Conservation (phyloP, 2,888 invertebrate species). For the Xanthorhoe designata region DNA sequence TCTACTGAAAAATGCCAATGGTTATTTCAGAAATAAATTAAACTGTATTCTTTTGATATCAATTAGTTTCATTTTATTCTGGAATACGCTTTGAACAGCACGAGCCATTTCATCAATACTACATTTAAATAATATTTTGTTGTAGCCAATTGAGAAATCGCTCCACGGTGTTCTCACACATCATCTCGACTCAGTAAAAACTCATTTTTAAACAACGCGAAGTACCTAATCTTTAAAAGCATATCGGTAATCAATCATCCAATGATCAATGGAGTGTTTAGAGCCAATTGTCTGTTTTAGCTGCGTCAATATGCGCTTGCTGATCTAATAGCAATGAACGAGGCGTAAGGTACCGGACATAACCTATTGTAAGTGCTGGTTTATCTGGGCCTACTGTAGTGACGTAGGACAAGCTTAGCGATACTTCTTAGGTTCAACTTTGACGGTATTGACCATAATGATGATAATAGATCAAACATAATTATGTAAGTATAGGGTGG, state of each 20-base stretch:
- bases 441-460: conserved; percentile 16
- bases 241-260: background rate
- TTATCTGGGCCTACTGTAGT: conserved; percentile 32
- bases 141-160: background rate
- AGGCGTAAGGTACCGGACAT: conserved; percentile 62
- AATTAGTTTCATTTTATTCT: background rate
- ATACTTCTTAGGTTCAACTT: conserved; percentile 29
- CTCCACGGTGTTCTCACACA: background rate
- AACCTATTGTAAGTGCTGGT: conserved; percentile 68
- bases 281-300: conserved; percentile 78
- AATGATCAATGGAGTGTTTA: conserved; percentile 30
- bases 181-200: background rate
- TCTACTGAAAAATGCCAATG: background rate
- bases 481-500: background rate
- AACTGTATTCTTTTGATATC: background rate
- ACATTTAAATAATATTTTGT: background rate
- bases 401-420: conserved; percentile 39
- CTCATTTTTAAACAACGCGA: background rate
- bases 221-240: background rate
- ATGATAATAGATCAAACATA: background rate
- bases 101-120: background rate
- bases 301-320: conserved; percentile 81
- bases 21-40: background rate
- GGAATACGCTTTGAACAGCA: background rate
- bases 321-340: conserved; percentile 78